phyloP scores from a whole-genome alignment of 1,140 invertebrate genomes.

The Aphis gossypii region DNA sequence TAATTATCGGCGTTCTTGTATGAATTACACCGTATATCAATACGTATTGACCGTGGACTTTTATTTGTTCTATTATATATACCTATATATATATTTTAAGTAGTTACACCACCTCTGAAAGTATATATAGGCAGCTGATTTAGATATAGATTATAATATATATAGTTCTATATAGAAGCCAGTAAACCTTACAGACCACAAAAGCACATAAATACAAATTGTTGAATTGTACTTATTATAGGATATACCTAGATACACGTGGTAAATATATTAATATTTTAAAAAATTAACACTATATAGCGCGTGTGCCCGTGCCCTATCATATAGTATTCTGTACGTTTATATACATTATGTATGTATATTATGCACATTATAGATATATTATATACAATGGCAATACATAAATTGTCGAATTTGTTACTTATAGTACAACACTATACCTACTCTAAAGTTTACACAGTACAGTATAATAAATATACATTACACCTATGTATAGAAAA shows the following conservation, averaged over 20 bases:
- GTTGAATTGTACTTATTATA: background rate
- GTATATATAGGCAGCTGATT: background rate
- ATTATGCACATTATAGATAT: too few species aligned
- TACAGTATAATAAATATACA: too few species aligned
- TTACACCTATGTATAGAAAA: background rate
- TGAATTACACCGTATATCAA: background rate
- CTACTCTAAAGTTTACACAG: too few species aligned
- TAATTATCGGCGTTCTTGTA: background rate
- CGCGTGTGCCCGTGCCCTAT: background rate
- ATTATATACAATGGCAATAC: too few species aligned
- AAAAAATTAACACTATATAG: background rate
- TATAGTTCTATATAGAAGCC: background rate
- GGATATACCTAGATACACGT: background rate
- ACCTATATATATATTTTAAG: background rate
- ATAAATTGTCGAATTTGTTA: too few species aligned
- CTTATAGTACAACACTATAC: too few species aligned
- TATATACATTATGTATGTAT: background rate
- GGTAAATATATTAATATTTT: background rate
- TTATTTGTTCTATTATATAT: background rate
- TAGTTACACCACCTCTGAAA: background rate
- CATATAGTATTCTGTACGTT: background rate
- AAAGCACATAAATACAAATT: background rate
- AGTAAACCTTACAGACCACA: background rate
- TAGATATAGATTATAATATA: background rate
- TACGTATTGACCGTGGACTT: background rate